Evolutionary conservation across 1,140 invertebrate species (phyloP), one percentile per base, ranked within the genome.

Genomic region (Zaprionus gabonicus): DNA sequence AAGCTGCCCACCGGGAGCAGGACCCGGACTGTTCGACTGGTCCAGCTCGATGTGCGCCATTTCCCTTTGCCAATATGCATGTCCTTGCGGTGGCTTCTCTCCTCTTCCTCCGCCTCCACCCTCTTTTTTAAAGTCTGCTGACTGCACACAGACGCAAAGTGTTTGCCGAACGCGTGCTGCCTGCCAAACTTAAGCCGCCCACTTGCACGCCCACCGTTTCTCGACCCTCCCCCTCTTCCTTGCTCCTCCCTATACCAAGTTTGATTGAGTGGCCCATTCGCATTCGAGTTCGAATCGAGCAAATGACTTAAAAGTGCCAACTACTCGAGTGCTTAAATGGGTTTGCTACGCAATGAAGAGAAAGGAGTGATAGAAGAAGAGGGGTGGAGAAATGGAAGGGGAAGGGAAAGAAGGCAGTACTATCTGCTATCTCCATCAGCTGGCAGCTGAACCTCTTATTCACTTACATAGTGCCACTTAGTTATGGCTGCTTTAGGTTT

Each of bases 281-380:
- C 78, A 90, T 90, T 82, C 81, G 85, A 90, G 86, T 90, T 85
- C 78, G 80, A 90, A 85, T 82, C 58, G 73, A 82, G 81, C 73
- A 90, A 90, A 90, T 85, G 85, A 90, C 85, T 90, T 90, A 78
- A 90, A 90, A 90, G 85, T 90, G 85, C 76, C 85, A 90, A 90
- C 85, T 90, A 81, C 70, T 79, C 73, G 58, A 62, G 70, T 88
- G 84, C 81, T 87, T 84, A 84, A 69, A 76, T 85, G 28, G 76
- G 72, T 58, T 71, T 44, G 63, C 63, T 46, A 51, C 20, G 49
- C 62, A 57, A 62, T 38, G n/a, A 53, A 20, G n/a, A 13, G 20
- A 51, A 12, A 74, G 9, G 7, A 57, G 9, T 4, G 12, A 27
- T 25, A 41, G 46, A 38, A 9, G 17, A 10, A 36, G 36, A n/a